Percentiles rank a stretch among this genome's conserved stretches.
These are phyloP conservation scores for Dasysyrphus albostriatus DNA, from an alignment of 2,888 invertebrate genomes.

Conservation along the genomic window DNA sequence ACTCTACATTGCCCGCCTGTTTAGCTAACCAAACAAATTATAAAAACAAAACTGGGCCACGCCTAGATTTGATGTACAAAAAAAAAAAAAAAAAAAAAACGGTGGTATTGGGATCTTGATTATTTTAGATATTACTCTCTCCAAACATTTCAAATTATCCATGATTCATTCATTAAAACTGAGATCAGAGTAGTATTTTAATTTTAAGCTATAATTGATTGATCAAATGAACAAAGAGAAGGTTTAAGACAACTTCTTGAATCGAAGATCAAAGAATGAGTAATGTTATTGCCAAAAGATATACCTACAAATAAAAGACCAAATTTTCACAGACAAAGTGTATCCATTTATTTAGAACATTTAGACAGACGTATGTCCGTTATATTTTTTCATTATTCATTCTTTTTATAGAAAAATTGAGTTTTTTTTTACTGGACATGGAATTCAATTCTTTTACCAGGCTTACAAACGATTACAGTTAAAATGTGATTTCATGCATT, in stretches of 20 bases:
- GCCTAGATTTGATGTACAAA: constrained; percentile 15
- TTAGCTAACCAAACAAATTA: neutral
- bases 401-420: constrained; percentile 49
- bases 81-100: neutral
- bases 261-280: neutral
- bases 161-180: constrained; percentile 8
- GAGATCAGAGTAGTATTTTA: neutral
- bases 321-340: constrained; percentile 45
- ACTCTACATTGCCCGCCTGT: neutral
- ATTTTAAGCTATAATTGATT: no score
- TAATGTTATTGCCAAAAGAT: neutral
- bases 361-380: constrained; percentile 53
- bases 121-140: neutral
- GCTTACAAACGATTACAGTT: constrained; percentile 54
- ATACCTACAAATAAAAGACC: neutral
- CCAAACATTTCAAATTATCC: neutral
- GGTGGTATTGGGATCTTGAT: neutral
- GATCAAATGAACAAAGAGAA: no score
- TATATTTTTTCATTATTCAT: constrained; percentile 39
- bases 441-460: constrained; percentile 52
- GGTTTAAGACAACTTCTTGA: neutral
- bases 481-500: constrained; percentile 64
- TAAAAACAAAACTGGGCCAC: constrained; percentile 4
- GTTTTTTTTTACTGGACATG: constrained; percentile 29
- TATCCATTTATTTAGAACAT: constrained; percentile 70